These are phyloP conservation scores for Tetraneura akinire DNA, from an alignment of 1,140 invertebrate species.

Conservation along the genomic window DNA sequence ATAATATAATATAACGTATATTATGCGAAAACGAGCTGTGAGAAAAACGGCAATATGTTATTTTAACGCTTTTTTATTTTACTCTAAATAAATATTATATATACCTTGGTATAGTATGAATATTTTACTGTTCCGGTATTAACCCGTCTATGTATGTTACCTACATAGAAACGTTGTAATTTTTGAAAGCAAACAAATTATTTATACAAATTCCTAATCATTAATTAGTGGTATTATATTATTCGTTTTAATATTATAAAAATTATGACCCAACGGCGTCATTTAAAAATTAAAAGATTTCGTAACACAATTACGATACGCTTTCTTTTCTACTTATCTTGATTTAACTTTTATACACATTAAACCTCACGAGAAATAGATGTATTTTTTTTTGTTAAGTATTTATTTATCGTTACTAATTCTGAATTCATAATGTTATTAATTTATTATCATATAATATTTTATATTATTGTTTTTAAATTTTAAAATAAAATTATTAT, in stretches of 20 bases:
- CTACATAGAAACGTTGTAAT: background rate
- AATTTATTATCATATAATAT: too few species aligned
- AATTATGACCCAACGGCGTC: background rate
- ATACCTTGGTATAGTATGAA: too few species aligned
- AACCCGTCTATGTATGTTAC: too few species aligned
- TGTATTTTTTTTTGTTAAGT: too few species aligned
- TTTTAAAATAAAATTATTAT: too few species aligned
- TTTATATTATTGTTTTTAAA: too few species aligned
- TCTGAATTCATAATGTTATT: too few species aligned
- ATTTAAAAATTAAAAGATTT: conserved; percentile 8
- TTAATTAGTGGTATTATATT: too few species aligned
- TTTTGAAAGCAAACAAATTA: background rate
- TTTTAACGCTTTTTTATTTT: background rate
- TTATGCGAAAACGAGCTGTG: background rate
- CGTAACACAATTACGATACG: background rate
- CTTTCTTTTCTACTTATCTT: background rate
- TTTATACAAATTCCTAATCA: background rate
- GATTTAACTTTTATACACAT: background rate
- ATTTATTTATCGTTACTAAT: too few species aligned
- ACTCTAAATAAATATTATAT: too few species aligned
- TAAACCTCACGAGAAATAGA: conserved; percentile 5
- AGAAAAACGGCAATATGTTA: background rate
- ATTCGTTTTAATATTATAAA: background rate
- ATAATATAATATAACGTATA: conserved; percentile 5
- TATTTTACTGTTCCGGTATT: too few species aligned